Conservation (phyloP, 2,797 vertebrate genomes). For the Anguilla marmorata region DNA sequence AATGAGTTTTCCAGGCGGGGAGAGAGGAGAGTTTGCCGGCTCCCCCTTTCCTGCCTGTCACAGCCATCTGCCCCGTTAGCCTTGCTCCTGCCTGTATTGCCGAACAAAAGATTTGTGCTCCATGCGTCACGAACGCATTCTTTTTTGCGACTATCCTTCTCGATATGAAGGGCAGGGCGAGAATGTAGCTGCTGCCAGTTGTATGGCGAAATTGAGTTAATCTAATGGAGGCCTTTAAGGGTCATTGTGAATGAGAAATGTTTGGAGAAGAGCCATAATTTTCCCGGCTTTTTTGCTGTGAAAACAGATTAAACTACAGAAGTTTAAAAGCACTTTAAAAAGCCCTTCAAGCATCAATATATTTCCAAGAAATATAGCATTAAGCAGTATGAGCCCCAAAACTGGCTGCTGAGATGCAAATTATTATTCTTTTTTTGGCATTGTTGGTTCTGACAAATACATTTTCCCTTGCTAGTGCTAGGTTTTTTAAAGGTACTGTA, state of each 20-base stretch:
- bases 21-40: background rate
- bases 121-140: too few relatives aligned
- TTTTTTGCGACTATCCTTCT: background rate
- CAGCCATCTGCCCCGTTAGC: background rate
- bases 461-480: background rate
- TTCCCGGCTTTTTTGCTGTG: background rate
- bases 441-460: background rate
- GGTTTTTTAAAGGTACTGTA: slow-evolving; percentile 2
- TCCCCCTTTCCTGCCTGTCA: background rate
- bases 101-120: background rate
- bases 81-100: background rate
- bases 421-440: background rate
- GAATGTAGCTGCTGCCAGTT: background rate
- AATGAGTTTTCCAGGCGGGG: background rate
- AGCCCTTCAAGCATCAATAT: background rate
- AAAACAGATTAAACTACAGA: background rate
- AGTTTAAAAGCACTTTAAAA: slow-evolving; percentile 24
- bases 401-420: background rate
- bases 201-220: background rate
- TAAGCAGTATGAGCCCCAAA: background rate
- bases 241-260: background rate
- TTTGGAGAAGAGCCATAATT: slow-evolving; percentile 25
- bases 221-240: background rate
- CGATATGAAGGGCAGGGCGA: background rate
- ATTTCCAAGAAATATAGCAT: background rate